Percentiles rank a stretch among this genome's conserved stretches.
Evolutionary conservation across 2,888 invertebrate genomes (phyloP).

Genomic region (Cryptops parisi): DNA sequence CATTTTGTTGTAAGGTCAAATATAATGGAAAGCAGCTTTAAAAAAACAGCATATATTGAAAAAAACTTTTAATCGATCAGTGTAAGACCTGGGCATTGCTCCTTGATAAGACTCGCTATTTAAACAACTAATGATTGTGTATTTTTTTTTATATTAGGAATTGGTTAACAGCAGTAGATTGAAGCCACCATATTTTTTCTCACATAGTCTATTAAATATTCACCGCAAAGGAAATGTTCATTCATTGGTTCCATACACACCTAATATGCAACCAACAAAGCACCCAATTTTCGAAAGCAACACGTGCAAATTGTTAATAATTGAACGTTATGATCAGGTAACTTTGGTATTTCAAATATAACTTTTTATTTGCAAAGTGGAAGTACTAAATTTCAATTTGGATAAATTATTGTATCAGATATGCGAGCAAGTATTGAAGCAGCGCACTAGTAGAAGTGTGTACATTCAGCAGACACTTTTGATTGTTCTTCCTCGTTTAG

Average conservation of each 20-base stretch:
- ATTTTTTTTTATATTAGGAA: too few relatives aligned
- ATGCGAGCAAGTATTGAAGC: constrained; percentile 54
- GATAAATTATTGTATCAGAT: constrained; percentile 25
- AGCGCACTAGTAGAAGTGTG: constrained; percentile 52
- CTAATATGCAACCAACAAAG: constrained; percentile 15
- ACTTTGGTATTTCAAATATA: not conserved
- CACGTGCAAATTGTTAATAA: constrained; percentile 65
- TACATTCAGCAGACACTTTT: constrained; percentile 78
- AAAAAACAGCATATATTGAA: too few relatives aligned
- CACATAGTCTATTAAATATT: too few relatives aligned
- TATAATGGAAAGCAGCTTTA: too few relatives aligned
- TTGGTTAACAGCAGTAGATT: constrained; percentile 11
- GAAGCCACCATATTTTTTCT: constrained; percentile 16
- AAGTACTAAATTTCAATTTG: not conserved
- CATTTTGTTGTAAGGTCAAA: too few relatives aligned
- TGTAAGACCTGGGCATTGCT: too few relatives aligned
- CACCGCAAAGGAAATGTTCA: constrained; percentile 18
- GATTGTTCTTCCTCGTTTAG: constrained; percentile 73
- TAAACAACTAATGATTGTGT: too few relatives aligned
- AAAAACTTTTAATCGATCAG: too few relatives aligned
- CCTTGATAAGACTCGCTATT: too few relatives aligned
- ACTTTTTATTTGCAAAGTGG: not conserved
- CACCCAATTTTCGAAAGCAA: constrained; percentile 65
- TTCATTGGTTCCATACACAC: constrained; percentile 9
- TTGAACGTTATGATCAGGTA: constrained; percentile 60